A percentile compares a stretch with the other conserved stretches of the same genome.
phyloP scores from a whole-genome alignment of 2,113 vertebrate genomes.

The Nesoenas mayeri region DNA sequence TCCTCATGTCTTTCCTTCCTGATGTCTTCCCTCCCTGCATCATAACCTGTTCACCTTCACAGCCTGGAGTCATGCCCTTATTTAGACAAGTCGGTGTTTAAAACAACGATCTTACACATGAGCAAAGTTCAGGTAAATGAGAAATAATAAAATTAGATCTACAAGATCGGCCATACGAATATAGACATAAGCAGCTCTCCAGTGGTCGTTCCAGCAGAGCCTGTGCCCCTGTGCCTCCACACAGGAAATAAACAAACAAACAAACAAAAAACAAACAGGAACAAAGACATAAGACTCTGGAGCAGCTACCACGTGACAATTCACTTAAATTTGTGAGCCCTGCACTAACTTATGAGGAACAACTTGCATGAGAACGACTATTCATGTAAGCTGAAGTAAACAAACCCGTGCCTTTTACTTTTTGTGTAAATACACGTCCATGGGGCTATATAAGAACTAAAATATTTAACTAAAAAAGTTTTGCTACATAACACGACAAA shows the following conservation, averaged over 20 bases:
- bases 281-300: not conserved
- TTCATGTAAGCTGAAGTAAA: not conserved
- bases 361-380: not conserved
- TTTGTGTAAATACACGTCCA: not conserved
- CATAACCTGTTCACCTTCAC: not conserved
- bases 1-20: not conserved
- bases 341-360: rapidly evolving
- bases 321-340: not conserved
- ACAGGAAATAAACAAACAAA: not conserved
- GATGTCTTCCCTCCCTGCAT: not conserved
- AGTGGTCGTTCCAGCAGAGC: not conserved
- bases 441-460: not conserved
- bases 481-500: not conserved
- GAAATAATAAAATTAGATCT: not conserved
- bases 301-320: not conserved
- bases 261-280: not conserved
- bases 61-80: not conserved
- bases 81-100: not conserved
- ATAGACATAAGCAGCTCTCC: not conserved
- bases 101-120: not conserved
- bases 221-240: not conserved
- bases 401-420: not conserved
- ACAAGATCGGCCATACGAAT: not conserved
- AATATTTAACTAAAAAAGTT: not conserved
- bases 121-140: not conserved